These are phyloP conservation scores for Eristalis tenax DNA, from an alignment of 2,888 invertebrate species.

Conservation along the genomic window DNA sequence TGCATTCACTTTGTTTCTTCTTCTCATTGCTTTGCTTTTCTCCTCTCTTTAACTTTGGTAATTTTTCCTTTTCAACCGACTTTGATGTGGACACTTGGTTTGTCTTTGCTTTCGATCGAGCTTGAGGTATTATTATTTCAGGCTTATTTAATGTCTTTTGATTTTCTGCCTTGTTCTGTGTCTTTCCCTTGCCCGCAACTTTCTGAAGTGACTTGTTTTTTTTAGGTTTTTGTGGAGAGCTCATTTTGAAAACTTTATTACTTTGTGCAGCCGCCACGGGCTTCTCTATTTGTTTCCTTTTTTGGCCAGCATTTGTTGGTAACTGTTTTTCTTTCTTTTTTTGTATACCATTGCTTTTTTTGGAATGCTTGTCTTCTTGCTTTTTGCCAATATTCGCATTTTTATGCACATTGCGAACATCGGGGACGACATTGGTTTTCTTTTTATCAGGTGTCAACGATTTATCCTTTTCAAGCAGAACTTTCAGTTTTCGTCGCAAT, in stretches of 20 bases:
- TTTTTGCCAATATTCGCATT: not conserved
- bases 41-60: not conserved
- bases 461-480: constrained; percentile 40
- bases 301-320: not conserved
- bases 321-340: not conserved
- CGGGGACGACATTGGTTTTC: not conserved
- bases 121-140: not conserved
- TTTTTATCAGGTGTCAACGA: not conserved
- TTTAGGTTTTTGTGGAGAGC: not conserved
- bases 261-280: not conserved
- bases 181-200: not conserved
- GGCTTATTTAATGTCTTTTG: not conserved
- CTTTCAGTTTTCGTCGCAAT: constrained; percentile 35
- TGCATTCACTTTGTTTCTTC: not conserved
- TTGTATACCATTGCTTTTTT: not conserved
- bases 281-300: not conserved
- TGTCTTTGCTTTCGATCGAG: not conserved
- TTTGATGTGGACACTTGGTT: not conserved
- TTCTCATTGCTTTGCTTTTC: not conserved
- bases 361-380: not conserved
- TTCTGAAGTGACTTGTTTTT: not conserved
- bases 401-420: not conserved
- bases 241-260: not conserved
- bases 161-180: not conserved
- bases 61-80: not conserved